Evolutionary conservation across 2,113 vertebrate species (phyloP).

Genomic region (Phaethon lepturus): DNA sequence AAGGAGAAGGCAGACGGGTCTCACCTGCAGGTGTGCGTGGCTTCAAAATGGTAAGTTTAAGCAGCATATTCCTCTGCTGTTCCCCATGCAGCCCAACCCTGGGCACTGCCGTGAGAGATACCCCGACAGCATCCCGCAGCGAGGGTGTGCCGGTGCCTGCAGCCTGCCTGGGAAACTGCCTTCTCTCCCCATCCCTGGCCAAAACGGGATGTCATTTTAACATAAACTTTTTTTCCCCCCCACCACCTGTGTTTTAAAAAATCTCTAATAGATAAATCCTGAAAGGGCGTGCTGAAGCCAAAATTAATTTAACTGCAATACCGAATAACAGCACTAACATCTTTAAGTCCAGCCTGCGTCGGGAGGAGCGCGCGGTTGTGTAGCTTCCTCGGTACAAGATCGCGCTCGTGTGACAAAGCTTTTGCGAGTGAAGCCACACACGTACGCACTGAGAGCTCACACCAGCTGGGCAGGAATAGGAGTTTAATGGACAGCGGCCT

Average conservation of each 20-base stretch:
- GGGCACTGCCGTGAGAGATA: not conserved
- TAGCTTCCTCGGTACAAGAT: not conserved
- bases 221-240: not conserved
- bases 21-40: not conserved
- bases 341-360: not conserved
- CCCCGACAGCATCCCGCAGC: not conserved
- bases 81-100: not conserved
- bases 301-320: not conserved
- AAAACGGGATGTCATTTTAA: not conserved
- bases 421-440: not conserved
- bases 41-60: not conserved
- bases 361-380: not conserved
- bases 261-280: not conserved
- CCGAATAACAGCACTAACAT: not conserved
- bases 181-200: not conserved
- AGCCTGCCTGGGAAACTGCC: not conserved
- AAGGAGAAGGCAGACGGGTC: not conserved
- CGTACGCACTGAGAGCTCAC: accelerated
- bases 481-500: not conserved
- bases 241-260: not conserved
- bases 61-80: not conserved
- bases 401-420: not conserved
- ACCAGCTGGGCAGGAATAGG: not conserved
- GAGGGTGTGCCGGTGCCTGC: not conserved
- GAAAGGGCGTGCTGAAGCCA: not conserved